Conservation (phyloP, 2,888 invertebrate genomes). For the Heliconius sara region DNA sequence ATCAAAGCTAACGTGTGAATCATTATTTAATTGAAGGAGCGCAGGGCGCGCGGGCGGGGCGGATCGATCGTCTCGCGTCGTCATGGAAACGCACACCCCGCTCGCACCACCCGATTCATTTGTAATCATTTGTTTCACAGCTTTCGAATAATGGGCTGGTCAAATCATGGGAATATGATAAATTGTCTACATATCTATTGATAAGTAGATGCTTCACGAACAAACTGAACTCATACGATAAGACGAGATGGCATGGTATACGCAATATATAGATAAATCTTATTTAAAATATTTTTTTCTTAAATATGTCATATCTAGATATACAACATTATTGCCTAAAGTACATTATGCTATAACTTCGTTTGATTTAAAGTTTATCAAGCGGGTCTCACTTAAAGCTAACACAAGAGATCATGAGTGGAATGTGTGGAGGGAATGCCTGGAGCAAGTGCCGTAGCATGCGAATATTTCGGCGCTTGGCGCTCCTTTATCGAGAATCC, state of each 20-base stretch:
- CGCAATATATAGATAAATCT: background rate
- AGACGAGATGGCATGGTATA: background rate
- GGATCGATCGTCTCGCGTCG: conserved; percentile 81
- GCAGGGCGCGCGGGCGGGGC: conserved; percentile 57
- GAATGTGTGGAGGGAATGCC: conserved; percentile 39
- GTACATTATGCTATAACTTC: background rate
- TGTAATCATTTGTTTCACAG: conserved; percentile 83
- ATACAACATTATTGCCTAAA: background rate
- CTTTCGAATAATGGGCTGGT: conserved; percentile 77
- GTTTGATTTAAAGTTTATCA: conserved; percentile 50
- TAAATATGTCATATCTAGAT: background rate
- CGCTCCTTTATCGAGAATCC: conserved; percentile 47
- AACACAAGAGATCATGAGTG: conserved; percentile 46
- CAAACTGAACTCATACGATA: background rate
- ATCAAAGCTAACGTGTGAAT: conserved; percentile 76
- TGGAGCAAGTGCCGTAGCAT: conserved; percentile 37
- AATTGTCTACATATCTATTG: conserved; percentile 57
- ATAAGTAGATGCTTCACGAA: conserved; percentile 23
- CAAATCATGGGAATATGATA: conserved; percentile 77
- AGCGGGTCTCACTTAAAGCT: conserved; percentile 52
- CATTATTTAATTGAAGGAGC: conserved; percentile 79
- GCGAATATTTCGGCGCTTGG: conserved; percentile 44
- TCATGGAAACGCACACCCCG: conserved; percentile 68
- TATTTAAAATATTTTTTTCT: background rate
- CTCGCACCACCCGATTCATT: conserved; percentile 72